Evolutionary conservation across 1,140 invertebrate genomes (phyloP).

Genomic region (Chrysomallon squamiferum): DNA sequence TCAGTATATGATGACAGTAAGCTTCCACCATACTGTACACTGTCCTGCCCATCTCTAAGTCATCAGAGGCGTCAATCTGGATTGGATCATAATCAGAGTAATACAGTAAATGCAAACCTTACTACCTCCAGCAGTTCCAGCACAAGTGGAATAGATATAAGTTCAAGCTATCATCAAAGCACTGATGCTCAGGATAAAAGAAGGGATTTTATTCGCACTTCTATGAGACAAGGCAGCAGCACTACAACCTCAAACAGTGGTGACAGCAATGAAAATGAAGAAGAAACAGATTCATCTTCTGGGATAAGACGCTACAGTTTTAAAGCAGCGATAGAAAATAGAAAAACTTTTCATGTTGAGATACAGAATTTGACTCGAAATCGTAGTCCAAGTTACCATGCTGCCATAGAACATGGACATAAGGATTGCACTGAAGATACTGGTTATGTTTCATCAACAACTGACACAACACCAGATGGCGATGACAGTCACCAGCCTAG

Average conservation of each 20-base stretch:
- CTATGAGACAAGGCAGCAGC: conserved; percentile 7
- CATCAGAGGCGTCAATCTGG: background rate
- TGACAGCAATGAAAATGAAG: background rate
- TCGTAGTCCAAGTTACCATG: conserved; percentile 13
- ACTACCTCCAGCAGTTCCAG: conserved; percentile 17
- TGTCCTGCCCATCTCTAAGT: conserved; percentile 15
- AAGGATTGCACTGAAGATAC: background rate
- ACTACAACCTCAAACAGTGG: conserved; percentile 1
- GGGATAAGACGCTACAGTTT: conserved; percentile 11
- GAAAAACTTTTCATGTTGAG: background rate
- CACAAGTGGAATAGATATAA: conserved; percentile 8
- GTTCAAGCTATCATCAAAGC: conserved; percentile 16
- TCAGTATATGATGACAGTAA: background rate
- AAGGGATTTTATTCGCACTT: conserved; percentile 21
- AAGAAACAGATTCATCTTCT: background rate
- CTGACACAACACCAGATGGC: background rate
- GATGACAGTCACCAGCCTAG: background rate
- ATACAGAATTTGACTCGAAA: background rate
- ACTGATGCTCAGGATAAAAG: conserved; percentile 17
- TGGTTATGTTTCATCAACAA: background rate
- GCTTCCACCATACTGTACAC: background rate
- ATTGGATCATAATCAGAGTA: background rate
- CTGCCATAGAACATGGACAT: conserved; percentile 19
- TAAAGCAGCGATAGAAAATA: conserved; percentile 14
- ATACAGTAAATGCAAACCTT: background rate